Base-by-base conservation (phyloP, 2,888 invertebrate species). In the Calameuta filiformis region DNA sequence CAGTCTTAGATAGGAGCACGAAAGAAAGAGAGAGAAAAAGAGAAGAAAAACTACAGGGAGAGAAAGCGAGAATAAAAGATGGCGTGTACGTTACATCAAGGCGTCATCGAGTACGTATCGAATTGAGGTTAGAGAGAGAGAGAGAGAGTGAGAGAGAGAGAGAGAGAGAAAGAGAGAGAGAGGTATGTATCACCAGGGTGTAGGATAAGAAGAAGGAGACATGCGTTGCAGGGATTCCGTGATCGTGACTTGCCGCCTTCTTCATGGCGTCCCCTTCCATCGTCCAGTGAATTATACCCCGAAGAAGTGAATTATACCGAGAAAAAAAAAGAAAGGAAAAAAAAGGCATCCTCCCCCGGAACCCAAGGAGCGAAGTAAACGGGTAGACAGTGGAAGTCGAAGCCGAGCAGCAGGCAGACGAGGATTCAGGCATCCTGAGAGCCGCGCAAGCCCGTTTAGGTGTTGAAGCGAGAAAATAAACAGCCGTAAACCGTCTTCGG, bases 401-500 rank as follows among this genome's bases (percentile, higher is more conserved):
- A 56, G 56, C 56, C 56, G 23, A 56, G 56, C 56, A 56, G 56
- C 56, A 56, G 56, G 56, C 56, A 56, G 23, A 56, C 56, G 56
- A 56, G 56, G 56, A 56, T 56, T 56, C 56, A 23, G 56, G 56
- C 23, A 23, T 56, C 56, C 56, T 23, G 23, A 56, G 56, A 56
- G 56, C 56, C 56, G 56, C 56, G 56, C 56, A 56, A 56, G 56
- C 56, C 56, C 56, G 56, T 56, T 56, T 80, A 81, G 82, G 81
- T 83, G 81, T 81, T 82, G 84, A 86, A 85, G 84, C 85, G 86
- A 85, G 85, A 88, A 89, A 89, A 88, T 87, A 89, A 90, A 89
- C 89, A 87, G 74, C 33, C 35, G 37, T 35, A 71, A 71, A 71
- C 71, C 71, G 71, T 71, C 33, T 71, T 34, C 33, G 71, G 71